Evolutionary conservation across 2,113 vertebrate genomes (phyloP), one percentile per base, ranked within the genome.

Genomic region (Ameiurus melas): DNA sequence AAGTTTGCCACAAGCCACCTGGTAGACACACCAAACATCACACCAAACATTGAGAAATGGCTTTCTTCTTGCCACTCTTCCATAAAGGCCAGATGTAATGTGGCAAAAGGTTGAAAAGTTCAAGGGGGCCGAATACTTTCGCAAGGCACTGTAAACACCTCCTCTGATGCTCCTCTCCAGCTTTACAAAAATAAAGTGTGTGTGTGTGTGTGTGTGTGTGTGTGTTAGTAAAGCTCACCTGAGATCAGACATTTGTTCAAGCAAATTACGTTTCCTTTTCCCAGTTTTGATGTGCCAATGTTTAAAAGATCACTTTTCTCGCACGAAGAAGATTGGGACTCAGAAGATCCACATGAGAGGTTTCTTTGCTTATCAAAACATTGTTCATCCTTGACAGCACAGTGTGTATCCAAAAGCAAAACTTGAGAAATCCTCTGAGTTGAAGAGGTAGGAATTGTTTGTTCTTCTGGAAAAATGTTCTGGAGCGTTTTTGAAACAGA

Each of bases 151-250:
- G n/a, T 20, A 64, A 27, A 64, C 22, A n/a, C 22, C 9, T 64
- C 27, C 25, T n/a, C 62, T 64, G 22, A 10, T 64, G 58, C 27
- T 27, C 22, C 8, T 64, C 1, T 51, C 47, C 47, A 51, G 47
- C 47, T 51, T 51, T 51, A 51, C 47, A 51, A 10, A 51, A 51
- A 51, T 51, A 51, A 51, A 10, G 60, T 62, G 60, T 25, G 22
- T 62, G 68, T 71, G 68, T 68, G 62, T 71, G 68, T 36, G 39
- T 77, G 39, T 78, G 43, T 77, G 36, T 75, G 77, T 36, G 43
- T 78, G 36, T 75, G 64, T 36, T 17, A 27, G 43, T 19, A 30
- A 68, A 68, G 30, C 73, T 81, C 22, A 89, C 58, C 83, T 30
- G 75, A 81, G 33, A 5, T 58, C 68, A 36, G 36, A 39, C 43